Evolutionary conservation across 2,888 invertebrate species (phyloP).

Genomic region (Leptodirus hochenwartii): DNA sequence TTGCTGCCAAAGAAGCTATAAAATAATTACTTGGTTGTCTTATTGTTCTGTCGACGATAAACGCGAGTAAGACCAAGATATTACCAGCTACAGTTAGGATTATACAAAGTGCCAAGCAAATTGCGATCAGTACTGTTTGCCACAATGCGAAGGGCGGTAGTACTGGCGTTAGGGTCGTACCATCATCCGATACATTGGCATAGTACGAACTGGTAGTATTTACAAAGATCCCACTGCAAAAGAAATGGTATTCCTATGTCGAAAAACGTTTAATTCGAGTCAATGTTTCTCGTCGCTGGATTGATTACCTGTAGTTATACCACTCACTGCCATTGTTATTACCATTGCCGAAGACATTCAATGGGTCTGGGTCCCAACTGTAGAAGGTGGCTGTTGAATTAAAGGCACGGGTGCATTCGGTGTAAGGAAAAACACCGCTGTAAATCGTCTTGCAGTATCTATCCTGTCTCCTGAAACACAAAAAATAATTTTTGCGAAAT

Average conservation of each 20-base stretch:
- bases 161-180: conserved; percentile 29
- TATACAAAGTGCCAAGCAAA: conserved; percentile 73
- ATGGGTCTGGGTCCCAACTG: conserved; percentile 22
- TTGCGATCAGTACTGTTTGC: conserved; percentile 77
- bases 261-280: too few relatives aligned
- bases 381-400: conserved; percentile 20
- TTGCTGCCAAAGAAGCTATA: conserved; percentile 94
- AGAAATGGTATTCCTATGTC: too few relatives aligned
- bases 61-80: conserved; percentile 84
- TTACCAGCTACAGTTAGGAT: conserved; percentile 89
- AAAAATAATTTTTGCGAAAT: background rate
- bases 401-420: conserved; percentile 41
- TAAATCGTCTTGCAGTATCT: conserved; percentile 49
- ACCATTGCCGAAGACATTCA: conserved; percentile 12
- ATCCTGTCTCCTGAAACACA: conserved; percentile 48
- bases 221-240: too few relatives aligned
- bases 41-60: conserved; percentile 83
- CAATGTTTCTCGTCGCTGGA: conserved; percentile 11
- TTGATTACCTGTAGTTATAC: conserved; percentile 9
- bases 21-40: conserved; percentile 98
- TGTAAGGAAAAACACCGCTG: conserved; percentile 36
- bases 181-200: conserved; percentile 4
- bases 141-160: conserved; percentile 76
- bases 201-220: conserved; percentile 11
- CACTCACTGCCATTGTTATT: background rate